These are phyloP conservation scores for Drosophila hamatofila DNA, from an alignment of 2,888 invertebrate species.

Conservation along the genomic window DNA sequence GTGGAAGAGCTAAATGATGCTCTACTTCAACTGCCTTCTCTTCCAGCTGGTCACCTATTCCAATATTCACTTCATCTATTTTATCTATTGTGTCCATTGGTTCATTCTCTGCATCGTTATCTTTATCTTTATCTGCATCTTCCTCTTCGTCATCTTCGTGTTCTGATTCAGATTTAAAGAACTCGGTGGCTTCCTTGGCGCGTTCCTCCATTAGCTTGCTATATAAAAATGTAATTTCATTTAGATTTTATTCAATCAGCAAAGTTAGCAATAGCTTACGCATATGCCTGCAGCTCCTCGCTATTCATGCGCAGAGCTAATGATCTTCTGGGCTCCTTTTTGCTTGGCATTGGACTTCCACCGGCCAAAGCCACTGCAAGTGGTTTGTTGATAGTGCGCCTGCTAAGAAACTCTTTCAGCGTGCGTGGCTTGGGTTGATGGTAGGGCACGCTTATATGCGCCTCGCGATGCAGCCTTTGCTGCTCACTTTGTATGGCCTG, in stretches of 20 bases:
- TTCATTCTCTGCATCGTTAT: constrained; percentile 38
- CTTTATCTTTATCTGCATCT: constrained; percentile 62
- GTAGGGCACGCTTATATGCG: constrained; percentile 92
- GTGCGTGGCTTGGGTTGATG: constrained; percentile 93
- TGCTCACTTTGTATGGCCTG: constrained; percentile 93
- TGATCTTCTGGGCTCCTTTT: constrained; percentile 59
- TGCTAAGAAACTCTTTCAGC: constrained; percentile 91
- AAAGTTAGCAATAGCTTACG: constrained; percentile 85
- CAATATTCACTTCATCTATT: constrained; percentile 14
- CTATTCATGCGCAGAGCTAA: constrained; percentile 88
- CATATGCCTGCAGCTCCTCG: constrained; percentile 88
- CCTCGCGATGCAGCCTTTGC: constrained; percentile 92
- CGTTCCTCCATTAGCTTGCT: constrained; percentile 90
- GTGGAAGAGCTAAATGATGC: neutral
- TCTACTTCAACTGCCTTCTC: neutral
- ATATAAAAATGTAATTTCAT: neutral
- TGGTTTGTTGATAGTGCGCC: constrained; percentile 79
- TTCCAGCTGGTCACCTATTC: neutral
- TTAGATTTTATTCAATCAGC: constrained; percentile 46
- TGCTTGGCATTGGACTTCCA: constrained; percentile 61
- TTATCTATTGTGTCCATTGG: constrained; percentile 39
- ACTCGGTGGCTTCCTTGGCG: constrained; percentile 90
- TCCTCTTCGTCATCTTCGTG: constrained; percentile 64
- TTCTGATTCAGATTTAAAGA: constrained; percentile 90
- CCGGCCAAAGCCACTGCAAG: constrained; percentile 48